A percentile compares a stretch with the other conserved stretches of the same genome.
Evolutionary conservation across 1,140 invertebrate species (phyloP).

Genomic region (Mesaphorura yosii): DNA sequence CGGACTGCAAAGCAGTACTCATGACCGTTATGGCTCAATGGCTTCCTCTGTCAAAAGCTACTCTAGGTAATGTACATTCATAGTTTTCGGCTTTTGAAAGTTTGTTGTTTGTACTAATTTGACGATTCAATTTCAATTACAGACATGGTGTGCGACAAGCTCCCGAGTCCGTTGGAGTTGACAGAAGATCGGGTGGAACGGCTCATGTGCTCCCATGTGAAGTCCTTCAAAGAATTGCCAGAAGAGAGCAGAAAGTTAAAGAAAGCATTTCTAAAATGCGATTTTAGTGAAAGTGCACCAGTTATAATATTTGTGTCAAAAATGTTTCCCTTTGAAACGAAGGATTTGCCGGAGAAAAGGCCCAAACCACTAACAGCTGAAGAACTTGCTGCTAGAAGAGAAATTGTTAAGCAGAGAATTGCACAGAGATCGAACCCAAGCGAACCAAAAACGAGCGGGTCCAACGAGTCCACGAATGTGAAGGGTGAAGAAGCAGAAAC

Average conservation of each 20-base stretch:
- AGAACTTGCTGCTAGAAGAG: slow-evolving; percentile 59
- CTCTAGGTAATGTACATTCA: slow-evolving; percentile 44
- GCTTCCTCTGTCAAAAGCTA: slow-evolving; percentile 69
- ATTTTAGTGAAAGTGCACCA: slow-evolving; percentile 51
- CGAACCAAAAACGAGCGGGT: background rate
- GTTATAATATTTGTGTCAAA: slow-evolving; percentile 89
- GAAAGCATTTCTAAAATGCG: slow-evolving; percentile 60
- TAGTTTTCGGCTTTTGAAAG: background rate
- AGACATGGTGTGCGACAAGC: slow-evolving; percentile 63
- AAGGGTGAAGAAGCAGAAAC: background rate
- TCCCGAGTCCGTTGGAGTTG: slow-evolving; percentile 71
- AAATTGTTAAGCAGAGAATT: slow-evolving; percentile 53
- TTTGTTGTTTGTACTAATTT: slow-evolving; percentile 4
- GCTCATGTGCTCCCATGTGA: slow-evolving; percentile 56
- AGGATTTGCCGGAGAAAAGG: slow-evolving; percentile 56
- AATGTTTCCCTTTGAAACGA: slow-evolving; percentile 68
- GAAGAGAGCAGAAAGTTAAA: slow-evolving; percentile 59
- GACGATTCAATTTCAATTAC: slow-evolving; percentile 12
- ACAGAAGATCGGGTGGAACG: slow-evolving; percentile 61
- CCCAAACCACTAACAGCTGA: slow-evolving; percentile 57
- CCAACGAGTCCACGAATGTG: background rate
- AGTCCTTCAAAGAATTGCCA: slow-evolving; percentile 56
- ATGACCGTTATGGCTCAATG: slow-evolving; percentile 75
- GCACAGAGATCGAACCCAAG: slow-evolving; percentile 39
- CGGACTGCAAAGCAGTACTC: slow-evolving; percentile 62